Conservation (phyloP, 2,888 invertebrate genomes). For the Cryptocheilus praepositus region DNA sequence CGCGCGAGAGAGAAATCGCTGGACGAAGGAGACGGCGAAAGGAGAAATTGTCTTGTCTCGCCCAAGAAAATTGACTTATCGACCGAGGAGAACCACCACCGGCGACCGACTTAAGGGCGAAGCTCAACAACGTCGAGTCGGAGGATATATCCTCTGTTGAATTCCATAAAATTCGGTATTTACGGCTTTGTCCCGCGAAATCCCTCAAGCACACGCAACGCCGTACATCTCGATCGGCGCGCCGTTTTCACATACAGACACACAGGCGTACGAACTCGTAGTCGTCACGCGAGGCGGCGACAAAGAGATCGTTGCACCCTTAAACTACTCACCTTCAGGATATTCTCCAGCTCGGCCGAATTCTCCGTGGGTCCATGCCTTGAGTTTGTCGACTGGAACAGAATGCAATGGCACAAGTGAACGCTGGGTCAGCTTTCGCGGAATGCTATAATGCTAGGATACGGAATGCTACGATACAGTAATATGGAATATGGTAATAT, state of each 20-base stretch:
- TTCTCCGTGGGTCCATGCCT: slow-evolving; percentile 76
- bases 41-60: slow-evolving; percentile 41
- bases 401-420: slow-evolving; percentile 21
- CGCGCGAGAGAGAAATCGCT: slow-evolving; percentile 16
- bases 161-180: slow-evolving; percentile 5
- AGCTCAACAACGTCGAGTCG: slow-evolving; percentile 13
- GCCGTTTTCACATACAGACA: too few relatives aligned
- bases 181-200: slow-evolving; percentile 7
- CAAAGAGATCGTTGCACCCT: too few relatives aligned
- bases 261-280: too few relatives aligned
- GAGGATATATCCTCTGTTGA: slow-evolving; percentile 3
- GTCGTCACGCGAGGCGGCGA: too few relatives aligned
- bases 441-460: too few relatives aligned
- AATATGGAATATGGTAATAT: too few relatives aligned
- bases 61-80: slow-evolving; percentile 53
- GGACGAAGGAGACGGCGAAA: slow-evolving; percentile 25
- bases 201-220: not conserved
- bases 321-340: slow-evolving; percentile 78
- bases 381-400: slow-evolving; percentile 70
- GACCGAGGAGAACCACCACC: slow-evolving; percentile 27
- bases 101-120: slow-evolving; percentile 10
- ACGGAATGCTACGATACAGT: too few relatives aligned
- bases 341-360: slow-evolving; percentile 80
- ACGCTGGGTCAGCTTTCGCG: too few relatives aligned
- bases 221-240: slow-evolving; percentile 4